Evolutionary conservation across 2,797 vertebrate genomes (phyloP), one percentile per base, ranked within the genome.

Genomic region (Neostethus bicornis): DNA sequence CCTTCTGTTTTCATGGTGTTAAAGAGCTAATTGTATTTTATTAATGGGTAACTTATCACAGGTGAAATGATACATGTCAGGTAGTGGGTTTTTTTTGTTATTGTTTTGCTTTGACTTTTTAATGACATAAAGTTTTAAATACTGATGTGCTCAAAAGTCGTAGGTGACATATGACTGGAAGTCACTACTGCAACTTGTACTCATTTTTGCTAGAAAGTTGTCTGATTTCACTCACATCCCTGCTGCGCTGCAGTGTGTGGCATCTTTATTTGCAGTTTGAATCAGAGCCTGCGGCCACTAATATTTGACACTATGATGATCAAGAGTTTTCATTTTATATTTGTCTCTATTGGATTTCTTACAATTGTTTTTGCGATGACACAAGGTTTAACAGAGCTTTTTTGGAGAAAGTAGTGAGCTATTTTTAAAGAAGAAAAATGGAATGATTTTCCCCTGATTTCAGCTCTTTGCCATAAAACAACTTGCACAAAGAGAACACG

Each of bases 101-200:
- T n/a, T n/a, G n/a, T 46, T 20, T 52, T 17, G 14, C 56, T 65
- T 68, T 60, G 25, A 14, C 51, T 54, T 53, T 42, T 53, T 47
- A 59, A 46, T 74, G 61, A 70, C 49, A 76, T 75, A 78, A 68
- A 61, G 41, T 59, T 72, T 66, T 59, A 52, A 25, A 56, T 53
- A 56, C 42, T 21, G 34, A 12, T 61, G 49, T 70, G 62, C 46
- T 71, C 57, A 56, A n/a, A n/a, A n/a, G 46, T 62, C 6, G 12
- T 69, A 62, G 21, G 61, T 73, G 49, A 67, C 67, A 69, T 66
- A 62, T 57, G 43, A 74, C 39, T 42, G 53, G 49, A 63, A 60
- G 52, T 65, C 51, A 32, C 4, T 7, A 21, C 39, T 26, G 32
- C 77, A 43, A 54, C 20, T 37, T 16, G 4, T 49, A 29, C 8